phyloP scores from a whole-genome alignment of 2,113 vertebrate species.

The Ceyx melanurus region DNA sequence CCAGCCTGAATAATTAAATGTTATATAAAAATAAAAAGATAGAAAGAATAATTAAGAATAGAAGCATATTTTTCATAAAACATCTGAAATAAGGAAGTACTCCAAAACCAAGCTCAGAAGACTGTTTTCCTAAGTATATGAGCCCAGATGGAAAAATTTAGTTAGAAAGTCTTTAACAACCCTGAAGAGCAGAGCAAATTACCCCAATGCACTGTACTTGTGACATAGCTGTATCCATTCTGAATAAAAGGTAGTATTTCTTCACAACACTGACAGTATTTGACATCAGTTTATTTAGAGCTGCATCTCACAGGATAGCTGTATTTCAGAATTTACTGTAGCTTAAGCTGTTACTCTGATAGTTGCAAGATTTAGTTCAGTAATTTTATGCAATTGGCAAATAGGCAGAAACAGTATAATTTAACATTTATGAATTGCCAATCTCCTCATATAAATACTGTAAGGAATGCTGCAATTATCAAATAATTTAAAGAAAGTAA shows the following conservation, averaged over 20 bases:
- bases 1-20: not conserved
- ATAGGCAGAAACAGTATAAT: slow-evolving; percentile 29
- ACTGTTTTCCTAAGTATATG: not conserved
- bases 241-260: not conserved
- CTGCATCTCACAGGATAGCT: not conserved
- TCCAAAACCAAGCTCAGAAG: not conserved
- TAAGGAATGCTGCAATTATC: slow-evolving; percentile 32
- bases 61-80: not conserved
- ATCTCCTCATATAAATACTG: slow-evolving; percentile 38
- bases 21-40: not conserved
- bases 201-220: not conserved
- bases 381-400: slow-evolving; percentile 33
- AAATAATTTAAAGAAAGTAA: slow-evolving; percentile 10
- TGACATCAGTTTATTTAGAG: not conserved
- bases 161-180: not conserved
- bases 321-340: not conserved
- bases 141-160: not conserved
- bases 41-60: not conserved
- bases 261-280: not conserved
- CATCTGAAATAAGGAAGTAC: not conserved
- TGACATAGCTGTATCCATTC: not conserved
- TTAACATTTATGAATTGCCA: slow-evolving; percentile 32
- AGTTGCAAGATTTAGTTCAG: slow-evolving; percentile 20
- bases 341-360: slow-evolving; percentile 1
- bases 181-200: not conserved